phyloP scores from a whole-genome alignment of 2,113 vertebrate genomes.

The Mixornis gularis region DNA sequence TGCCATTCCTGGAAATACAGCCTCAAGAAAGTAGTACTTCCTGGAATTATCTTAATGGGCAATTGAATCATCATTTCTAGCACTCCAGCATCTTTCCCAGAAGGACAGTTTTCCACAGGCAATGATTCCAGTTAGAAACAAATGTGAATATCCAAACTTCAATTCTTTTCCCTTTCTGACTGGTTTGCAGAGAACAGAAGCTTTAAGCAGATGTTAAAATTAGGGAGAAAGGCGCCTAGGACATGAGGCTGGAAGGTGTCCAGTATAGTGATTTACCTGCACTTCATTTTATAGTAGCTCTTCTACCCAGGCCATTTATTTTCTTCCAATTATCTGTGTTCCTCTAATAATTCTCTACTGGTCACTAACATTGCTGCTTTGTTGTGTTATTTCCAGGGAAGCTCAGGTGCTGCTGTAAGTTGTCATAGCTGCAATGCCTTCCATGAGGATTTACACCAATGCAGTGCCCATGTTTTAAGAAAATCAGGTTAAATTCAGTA shows the following conservation, averaged over 20 bases:
- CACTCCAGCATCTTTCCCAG: constrained; percentile 59
- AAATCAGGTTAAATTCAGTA: constrained; percentile 10
- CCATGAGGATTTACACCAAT: constrained; percentile 29
- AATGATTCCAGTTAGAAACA: constrained; percentile 54
- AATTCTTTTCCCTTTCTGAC: not conserved
- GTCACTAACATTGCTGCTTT: constrained; percentile 9
- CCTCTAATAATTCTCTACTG: constrained; percentile 45
- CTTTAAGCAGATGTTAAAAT: constrained; percentile 37
- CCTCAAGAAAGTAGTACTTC: constrained; percentile 54
- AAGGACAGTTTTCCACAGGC: constrained; percentile 55
- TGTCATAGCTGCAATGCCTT: not conserved
- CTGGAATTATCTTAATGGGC: constrained; percentile 69
- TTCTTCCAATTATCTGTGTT: constrained; percentile 33
- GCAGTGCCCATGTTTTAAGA: not conserved
- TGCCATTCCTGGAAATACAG: constrained; percentile 56
- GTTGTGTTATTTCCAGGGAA: not conserved
- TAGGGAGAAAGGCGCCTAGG: not conserved
- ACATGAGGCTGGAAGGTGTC: not conserved
- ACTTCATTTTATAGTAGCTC: not conserved
- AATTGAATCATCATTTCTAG: constrained; percentile 71
- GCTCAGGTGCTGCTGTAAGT: not conserved
- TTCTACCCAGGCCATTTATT: constrained; percentile 38
- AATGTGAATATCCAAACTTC: constrained; percentile 6
- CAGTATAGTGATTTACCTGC: not conserved
- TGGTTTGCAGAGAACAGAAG: constrained; percentile 2